phyloP scores from a whole-genome alignment of 2,113 vertebrate species.

The Tor tambroides region DNA sequence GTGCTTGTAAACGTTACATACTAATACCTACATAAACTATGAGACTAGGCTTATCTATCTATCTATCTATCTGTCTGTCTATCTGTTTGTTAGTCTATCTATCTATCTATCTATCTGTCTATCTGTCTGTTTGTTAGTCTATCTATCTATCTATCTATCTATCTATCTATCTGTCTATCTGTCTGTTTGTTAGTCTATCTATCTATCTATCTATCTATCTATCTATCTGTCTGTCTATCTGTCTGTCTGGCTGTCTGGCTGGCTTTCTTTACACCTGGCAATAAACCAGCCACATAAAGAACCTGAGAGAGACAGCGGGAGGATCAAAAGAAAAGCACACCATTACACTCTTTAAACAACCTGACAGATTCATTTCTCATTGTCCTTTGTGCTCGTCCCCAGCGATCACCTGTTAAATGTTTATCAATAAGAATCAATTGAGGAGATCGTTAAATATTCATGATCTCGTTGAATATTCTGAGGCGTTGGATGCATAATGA shows the following conservation, averaged over 20 bases:
- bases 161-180: not conserved
- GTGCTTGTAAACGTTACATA: too few species aligned
- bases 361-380: not conserved
- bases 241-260: not conserved
- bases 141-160: not conserved
- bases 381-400: slow-evolving; percentile 23
- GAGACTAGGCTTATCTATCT: not conserved
- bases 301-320: not conserved
- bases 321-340: not conserved
- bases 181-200: not conserved
- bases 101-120: not conserved
- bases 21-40: too few species aligned
- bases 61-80: not conserved
- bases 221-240: not conserved
- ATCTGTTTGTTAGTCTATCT: not conserved
- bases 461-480: slow-evolving; percentile 22
- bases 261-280: not conserved
- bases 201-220: not conserved
- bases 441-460: slow-evolving; percentile 6
- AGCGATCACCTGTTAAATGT: slow-evolving; percentile 13
- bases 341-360: slow-evolving; percentile 12
- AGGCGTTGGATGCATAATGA: not conserved
- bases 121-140: not conserved
- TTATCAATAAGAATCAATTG: slow-evolving; percentile 19
- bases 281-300: not conserved